Conservation (phyloP, 2,113 vertebrate genomes). For the Danio rerio region DNA sequence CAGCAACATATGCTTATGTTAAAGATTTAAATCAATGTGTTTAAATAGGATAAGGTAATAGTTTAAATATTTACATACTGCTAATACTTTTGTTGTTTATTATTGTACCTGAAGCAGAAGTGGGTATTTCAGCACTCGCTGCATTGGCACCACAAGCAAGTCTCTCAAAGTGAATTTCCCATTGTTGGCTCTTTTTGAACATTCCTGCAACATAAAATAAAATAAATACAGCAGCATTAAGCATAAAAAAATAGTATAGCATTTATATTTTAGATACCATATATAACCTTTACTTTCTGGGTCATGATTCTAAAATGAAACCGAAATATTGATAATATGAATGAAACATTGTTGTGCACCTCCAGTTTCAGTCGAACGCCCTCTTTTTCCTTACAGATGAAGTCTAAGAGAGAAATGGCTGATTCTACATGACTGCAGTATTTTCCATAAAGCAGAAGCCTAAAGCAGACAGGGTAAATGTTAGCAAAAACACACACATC, state of each 20-base stretch:
- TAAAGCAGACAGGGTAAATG: slow-evolving; percentile 57
- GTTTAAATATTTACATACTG: not conserved
- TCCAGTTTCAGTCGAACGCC: slow-evolving; percentile 93
- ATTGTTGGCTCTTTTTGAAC: slow-evolving; percentile 95
- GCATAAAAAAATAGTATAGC: no score
- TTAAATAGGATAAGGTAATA: not conserved
- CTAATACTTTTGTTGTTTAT: not conserved
- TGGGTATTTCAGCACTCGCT: slow-evolving; percentile 94
- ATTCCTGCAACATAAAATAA: slow-evolving; percentile 79
- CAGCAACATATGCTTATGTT: not conserved
- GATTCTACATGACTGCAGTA: slow-evolving; percentile 95
- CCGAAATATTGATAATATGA: not conserved
- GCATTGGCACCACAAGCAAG: slow-evolving; percentile 96
- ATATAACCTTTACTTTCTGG: not conserved
- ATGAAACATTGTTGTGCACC: slow-evolving; percentile 70
- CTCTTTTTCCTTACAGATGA: slow-evolving; percentile 91
- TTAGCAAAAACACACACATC: slow-evolving; percentile 13
- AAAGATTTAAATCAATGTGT: not conserved
- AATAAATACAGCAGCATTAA: not conserved
- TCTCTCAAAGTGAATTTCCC: slow-evolving; percentile 95
- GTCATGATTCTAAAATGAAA: not conserved
- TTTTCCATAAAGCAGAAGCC: slow-evolving; percentile 93
- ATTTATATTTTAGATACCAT: no score
- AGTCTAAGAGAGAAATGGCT: slow-evolving; percentile 87
- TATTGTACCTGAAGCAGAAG: slow-evolving; percentile 89